Conservation (phyloP, 2,797 vertebrate genomes). For the Pangasius macronema region DNA sequence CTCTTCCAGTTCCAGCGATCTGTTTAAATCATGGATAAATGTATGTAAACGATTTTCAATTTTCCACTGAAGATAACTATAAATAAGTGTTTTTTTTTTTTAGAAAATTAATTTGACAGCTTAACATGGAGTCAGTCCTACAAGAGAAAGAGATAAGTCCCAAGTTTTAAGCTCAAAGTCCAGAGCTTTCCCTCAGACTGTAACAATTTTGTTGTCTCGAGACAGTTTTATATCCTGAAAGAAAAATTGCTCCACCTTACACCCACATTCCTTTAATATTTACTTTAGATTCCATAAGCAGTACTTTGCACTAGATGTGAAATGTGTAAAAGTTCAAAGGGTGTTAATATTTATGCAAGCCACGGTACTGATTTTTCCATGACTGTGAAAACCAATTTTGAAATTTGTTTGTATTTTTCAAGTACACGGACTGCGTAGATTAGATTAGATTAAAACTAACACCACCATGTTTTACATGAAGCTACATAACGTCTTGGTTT, state of each 20-base stretch:
- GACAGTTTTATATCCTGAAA: not conserved
- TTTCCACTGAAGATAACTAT: not conserved
- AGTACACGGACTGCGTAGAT: not conserved
- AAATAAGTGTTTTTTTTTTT: not conserved
- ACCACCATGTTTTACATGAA: not conserved
- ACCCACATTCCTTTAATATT: conserved; percentile 18
- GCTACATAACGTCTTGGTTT: not conserved
- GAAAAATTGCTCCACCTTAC: conserved; percentile 2
- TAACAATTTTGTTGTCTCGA: not conserved
- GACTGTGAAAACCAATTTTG: too few relatives aligned
- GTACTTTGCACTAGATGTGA: not conserved
- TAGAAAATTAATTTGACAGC: not conserved
- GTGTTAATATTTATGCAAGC: not conserved
- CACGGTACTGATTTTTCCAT: not conserved
- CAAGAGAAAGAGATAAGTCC: not conserved
- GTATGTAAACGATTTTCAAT: not conserved
- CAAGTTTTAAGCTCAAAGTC: not conserved
- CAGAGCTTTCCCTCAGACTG: not conserved
- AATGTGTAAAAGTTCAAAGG: not conserved
- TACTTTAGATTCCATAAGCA: conserved; percentile 13
- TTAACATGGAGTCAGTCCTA: not conserved
- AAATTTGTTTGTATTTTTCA: not conserved
- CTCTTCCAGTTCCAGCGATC: not conserved
- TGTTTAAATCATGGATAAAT: not conserved
- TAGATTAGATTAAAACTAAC: not conserved